Percentiles rank a stretch among this genome's conserved stretches.
phyloP scores from a whole-genome alignment of 1,140 invertebrate species.

The Zaprionus gabonicus region DNA sequence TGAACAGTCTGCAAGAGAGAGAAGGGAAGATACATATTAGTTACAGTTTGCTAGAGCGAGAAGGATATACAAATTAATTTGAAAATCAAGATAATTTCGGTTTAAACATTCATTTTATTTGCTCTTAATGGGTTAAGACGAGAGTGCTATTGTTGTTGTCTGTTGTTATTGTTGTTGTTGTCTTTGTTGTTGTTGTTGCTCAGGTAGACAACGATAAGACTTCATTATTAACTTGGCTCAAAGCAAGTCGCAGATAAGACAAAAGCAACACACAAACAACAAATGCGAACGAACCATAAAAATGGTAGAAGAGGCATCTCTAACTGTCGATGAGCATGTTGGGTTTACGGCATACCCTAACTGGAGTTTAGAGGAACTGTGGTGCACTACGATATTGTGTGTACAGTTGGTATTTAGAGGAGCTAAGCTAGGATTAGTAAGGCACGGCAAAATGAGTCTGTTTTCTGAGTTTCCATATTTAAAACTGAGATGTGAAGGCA shows the following conservation, averaged over 20 bases:
- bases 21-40: slow-evolving; percentile 46
- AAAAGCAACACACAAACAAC: neutral
- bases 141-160: slow-evolving; percentile 1
- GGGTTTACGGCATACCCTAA: neutral
- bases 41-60: slow-evolving; percentile 19
- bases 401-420: rapidly evolving
- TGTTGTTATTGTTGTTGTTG: neutral
- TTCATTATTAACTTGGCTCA: slow-evolving; percentile 51
- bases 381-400: neutral
- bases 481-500: no score
- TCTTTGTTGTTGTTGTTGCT: slow-evolving; percentile 8
- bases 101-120: slow-evolving; percentile 65
- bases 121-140: slow-evolving; percentile 39
- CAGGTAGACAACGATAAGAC: slow-evolving; percentile 57
- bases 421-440: neutral
- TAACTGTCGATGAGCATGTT: slow-evolving; percentile 8
- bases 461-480: no score
- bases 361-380: neutral
- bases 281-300: slow-evolving; percentile 86
- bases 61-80: neutral
- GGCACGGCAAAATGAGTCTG: rapidly evolving
- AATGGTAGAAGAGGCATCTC: neutral
- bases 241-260: slow-evolving; percentile 32
- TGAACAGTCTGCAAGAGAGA: slow-evolving; percentile 79
- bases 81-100: slow-evolving; percentile 51